phyloP scores from a whole-genome alignment of 2,113 vertebrate genomes.

The Fregata magnificens region DNA sequence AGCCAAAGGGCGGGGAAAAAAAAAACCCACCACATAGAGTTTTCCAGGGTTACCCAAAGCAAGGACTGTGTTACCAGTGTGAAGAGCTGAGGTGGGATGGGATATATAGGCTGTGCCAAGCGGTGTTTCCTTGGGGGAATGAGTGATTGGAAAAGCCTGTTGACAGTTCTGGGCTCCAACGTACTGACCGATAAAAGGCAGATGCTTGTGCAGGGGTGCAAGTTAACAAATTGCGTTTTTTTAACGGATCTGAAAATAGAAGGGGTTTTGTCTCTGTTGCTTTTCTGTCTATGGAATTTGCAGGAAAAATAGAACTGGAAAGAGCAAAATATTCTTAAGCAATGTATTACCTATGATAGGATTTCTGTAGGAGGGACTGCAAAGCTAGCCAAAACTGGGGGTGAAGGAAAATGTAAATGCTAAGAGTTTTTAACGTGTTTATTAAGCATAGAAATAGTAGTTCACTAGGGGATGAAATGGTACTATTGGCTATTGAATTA shows the following conservation, averaged over 20 bases:
- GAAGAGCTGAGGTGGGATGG: not conserved
- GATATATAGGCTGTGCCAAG: not conserved
- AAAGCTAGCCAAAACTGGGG: not conserved
- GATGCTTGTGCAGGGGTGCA: not conserved
- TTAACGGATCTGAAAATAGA: not conserved
- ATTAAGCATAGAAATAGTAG: not conserved
- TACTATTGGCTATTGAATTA: not conserved
- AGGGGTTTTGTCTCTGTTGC: not conserved
- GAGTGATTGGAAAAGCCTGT: not conserved
- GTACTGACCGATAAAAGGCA: not conserved
- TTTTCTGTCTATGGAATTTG: constrained; percentile 1
- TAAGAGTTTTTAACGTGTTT: not conserved
- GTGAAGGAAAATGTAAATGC: not conserved
- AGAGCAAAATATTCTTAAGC: not conserved
- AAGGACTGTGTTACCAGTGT: not conserved
- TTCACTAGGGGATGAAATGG: not conserved
- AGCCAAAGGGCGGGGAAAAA: not conserved
- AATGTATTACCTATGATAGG: not conserved
- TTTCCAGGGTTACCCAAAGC: not conserved
- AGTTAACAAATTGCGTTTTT: not conserved
- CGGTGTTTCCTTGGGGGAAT: not conserved
- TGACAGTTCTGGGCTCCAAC: not conserved
- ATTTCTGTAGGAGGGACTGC: not conserved
- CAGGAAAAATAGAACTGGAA: not conserved
- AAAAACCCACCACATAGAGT: not conserved